A percentile compares a stretch with the other conserved stretches of the same genome.
phyloP scores from a whole-genome alignment of 2,113 vertebrate species.

The Carassius carassius region DNA sequence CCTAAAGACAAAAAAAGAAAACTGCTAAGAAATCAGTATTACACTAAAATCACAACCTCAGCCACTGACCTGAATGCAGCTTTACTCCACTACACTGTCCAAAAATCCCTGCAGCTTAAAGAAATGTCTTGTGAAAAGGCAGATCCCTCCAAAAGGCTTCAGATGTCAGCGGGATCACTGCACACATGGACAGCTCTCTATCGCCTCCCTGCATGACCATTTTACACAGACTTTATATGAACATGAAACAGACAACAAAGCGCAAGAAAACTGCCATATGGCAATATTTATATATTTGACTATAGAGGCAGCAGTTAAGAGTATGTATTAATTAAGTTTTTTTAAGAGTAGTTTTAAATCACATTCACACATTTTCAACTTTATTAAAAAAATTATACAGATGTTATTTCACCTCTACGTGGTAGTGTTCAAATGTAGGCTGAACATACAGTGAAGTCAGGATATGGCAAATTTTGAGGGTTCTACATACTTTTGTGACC shows the following conservation, averaged over 20 bases:
- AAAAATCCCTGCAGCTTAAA: neutral
- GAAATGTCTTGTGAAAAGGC: neutral
- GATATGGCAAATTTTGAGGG: neutral
- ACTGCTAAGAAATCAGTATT: neutral
- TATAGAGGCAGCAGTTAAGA: neutral
- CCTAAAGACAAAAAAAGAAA: neutral
- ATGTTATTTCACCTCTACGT: neutral
- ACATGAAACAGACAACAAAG: neutral
- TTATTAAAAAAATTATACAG: no score
- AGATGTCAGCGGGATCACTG: conserved; percentile 35
- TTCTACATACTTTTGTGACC: no score
- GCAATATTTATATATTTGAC: no score
- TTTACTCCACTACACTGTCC: neutral
- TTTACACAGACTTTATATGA: neutral
- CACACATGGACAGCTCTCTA: conserved; percentile 3
- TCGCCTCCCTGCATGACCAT: neutral
- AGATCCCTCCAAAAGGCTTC: conserved; percentile 26
- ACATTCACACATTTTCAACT: no score
- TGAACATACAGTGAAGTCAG: neutral
- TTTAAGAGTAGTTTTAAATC: neutral
- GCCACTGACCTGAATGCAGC: neutral
- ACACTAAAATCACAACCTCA: neutral
- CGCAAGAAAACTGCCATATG: neutral
- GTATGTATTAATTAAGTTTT: neutral
- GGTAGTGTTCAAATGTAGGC: neutral